Percentiles rank a stretch among this genome's conserved stretches.
Conservation (phyloP, 2,113 vertebrate genomes). For the Jaculus jaculus region DNA sequence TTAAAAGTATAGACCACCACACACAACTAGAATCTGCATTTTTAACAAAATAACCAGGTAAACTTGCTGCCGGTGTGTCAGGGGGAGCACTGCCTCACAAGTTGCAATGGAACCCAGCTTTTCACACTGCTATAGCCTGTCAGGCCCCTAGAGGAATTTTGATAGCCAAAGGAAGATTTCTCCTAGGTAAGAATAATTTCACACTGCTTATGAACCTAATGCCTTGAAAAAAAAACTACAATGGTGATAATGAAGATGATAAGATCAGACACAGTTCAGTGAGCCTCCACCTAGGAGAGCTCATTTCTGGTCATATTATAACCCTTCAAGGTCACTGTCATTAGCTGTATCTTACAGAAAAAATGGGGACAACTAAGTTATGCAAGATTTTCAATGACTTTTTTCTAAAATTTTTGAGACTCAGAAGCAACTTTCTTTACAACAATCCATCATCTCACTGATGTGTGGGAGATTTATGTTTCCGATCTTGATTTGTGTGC, state of each 20-base stretch:
- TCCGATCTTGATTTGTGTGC: background rate
- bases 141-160: background rate
- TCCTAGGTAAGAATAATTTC: background rate
- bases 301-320: constrained; percentile 22
- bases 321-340: background rate
- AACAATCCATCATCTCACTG: background rate
- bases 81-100: too few relatives aligned
- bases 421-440: background rate
- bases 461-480: background rate
- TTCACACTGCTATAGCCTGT: background rate
- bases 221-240: background rate
- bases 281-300: background rate
- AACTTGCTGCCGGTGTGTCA: background rate
- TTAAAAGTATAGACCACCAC: background rate
- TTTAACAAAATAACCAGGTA: background rate
- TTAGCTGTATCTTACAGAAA: background rate
- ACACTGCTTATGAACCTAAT: background rate
- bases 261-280: background rate
- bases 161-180: background rate
- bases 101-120: background rate
- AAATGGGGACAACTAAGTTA: background rate
- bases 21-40: background rate
- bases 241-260: background rate
- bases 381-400: background rate
- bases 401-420: background rate